Base-by-base conservation (phyloP, 2,113 vertebrate genomes). In the Arvicanthis niloticus region DNA sequence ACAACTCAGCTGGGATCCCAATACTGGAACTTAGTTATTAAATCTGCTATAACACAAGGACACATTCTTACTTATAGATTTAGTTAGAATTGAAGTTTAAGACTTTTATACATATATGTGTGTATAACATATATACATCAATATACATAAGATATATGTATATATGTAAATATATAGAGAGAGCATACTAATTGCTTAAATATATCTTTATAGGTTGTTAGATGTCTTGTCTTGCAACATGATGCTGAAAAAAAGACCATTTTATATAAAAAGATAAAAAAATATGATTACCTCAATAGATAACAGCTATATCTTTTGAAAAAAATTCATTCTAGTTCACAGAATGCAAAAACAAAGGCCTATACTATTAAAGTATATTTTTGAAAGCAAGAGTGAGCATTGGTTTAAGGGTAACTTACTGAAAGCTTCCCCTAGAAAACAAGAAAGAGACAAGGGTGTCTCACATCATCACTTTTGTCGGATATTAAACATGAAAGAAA, bases 221-320 rank as follows among this genome's bases (percentile, higher is more conserved):
- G 4, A 65, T 75, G 37, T 6, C 37, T 89, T 88, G 82, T 88
- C 22, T 68, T 82, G 75, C 5, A 42, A 3, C 7, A 87, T 24
- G 34, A 76, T 82, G 17, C 60, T 51, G 7, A 60, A 82, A 76
- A 76, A 67, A 94, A 51, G 94, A 65, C 80, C 80, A 91, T 56
- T 94, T 91, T 72, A 90, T 22, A 73, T 60, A 76, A 68, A 90
- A 86, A 90, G 48, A 85, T 91, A 94, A 76, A 93, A 17, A 89
- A 26, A 91, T 34, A 65, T 4, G 31, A 56, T 37, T 48, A 58
- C 76, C 24, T 96, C 70, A 91, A 70, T 7, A 94, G 48, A 40
- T 29, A 72, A 0, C 48, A 29, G 6, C 19, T 70, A 84, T 1
- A 82, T 45, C n/a, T 31, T 80, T 94, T 56, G 3, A 40, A 92